Conservation (phyloP, 2,888 invertebrate species). For the Labia minor region DNA sequence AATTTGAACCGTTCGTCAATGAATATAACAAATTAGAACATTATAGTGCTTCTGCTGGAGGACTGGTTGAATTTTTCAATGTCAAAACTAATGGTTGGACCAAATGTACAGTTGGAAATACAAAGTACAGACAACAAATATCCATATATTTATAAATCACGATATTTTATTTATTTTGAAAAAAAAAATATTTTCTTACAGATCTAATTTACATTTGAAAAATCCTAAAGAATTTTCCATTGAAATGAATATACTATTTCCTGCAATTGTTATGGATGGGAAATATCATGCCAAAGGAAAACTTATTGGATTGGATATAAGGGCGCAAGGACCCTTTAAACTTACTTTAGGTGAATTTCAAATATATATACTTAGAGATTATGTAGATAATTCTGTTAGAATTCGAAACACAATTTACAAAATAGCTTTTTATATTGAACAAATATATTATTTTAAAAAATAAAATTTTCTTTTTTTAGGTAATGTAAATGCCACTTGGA, state of each 20-base stretch:
- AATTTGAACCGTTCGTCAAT: constrained; percentile 42
- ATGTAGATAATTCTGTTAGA: too few species aligned
- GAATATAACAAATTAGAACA: neutral
- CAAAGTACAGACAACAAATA: too few species aligned
- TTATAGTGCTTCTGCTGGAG: neutral
- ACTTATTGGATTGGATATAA: constrained; percentile 48
- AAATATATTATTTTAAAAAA: neutral
- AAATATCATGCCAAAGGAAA: constrained; percentile 50
- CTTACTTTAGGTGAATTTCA: constrained; percentile 46
- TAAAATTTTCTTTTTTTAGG: constrained; percentile 35
- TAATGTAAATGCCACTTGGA: constrained; percentile 46
- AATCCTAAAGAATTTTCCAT: constrained; percentile 33
- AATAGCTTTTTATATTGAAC: too few species aligned
- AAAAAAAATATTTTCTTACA: constrained; percentile 14
- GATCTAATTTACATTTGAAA: constrained; percentile 20
- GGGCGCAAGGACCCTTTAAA: constrained; percentile 48
- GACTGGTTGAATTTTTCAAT: neutral
- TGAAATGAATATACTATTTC: constrained; percentile 47
- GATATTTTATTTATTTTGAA: too few species aligned
- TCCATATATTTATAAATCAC: too few species aligned
- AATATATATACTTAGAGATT: too few species aligned
- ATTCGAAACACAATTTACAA: too few species aligned
- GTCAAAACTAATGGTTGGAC: neutral
- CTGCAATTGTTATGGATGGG: constrained; percentile 45
- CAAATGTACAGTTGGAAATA: neutral